phyloP scores from a whole-genome alignment of 2,797 vertebrate genomes.

The Dryobates pubescens region DNA sequence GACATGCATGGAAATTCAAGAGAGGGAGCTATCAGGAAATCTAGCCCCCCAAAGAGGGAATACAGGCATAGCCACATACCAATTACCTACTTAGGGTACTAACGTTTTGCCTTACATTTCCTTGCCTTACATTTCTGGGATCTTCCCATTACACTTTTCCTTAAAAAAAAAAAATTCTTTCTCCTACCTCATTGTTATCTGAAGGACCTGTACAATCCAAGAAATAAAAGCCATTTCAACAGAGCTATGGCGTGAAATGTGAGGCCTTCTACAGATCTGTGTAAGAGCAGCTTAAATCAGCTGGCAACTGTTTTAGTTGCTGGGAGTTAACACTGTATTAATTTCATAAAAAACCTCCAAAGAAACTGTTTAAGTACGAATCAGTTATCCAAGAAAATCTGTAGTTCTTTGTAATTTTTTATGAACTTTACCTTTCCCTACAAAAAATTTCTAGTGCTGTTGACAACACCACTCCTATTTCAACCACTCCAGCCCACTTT shows the following conservation, averaged over 20 bases:
- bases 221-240: background rate
- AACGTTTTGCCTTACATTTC: background rate
- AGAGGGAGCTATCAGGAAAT: background rate
- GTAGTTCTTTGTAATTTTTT: background rate
- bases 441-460: background rate
- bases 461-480: background rate
- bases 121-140: background rate
- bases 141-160: background rate
- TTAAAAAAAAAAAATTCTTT: background rate
- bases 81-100: background rate
- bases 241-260: background rate
- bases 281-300: background rate
- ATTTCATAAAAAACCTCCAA: background rate
- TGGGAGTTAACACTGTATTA: background rate
- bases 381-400: background rate
- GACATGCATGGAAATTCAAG: background rate
- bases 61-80: background rate
- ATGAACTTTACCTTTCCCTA: background rate
- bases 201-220: background rate
- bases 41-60: background rate
- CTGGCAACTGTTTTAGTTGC: background rate
- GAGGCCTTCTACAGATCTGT: background rate
- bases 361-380: background rate
- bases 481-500: background rate
- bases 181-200: background rate